Evolutionary conservation across 1,140 invertebrate genomes (phyloP).

Genomic region (Episyrphus balteatus): DNA sequence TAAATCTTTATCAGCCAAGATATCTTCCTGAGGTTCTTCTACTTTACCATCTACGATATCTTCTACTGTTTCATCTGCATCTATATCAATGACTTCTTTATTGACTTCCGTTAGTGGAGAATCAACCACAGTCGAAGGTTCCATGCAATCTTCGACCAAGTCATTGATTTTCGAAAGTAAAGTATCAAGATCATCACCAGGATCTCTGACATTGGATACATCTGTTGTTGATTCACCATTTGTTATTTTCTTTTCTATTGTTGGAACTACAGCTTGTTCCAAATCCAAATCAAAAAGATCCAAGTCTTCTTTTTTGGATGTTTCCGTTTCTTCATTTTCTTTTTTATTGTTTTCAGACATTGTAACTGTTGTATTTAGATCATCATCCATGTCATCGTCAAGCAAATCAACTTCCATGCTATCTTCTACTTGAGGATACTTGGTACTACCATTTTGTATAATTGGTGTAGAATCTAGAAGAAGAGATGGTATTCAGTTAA

Average conservation of each 20-base stretch:
- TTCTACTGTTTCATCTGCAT: too few relatives aligned
- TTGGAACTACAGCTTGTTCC: background rate
- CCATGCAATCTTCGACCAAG: slow-evolving; percentile 6
- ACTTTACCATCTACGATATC: slow-evolving; percentile 3
- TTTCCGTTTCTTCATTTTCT: background rate
- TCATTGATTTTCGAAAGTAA: slow-evolving; percentile 11
- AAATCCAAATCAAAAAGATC: background rate
- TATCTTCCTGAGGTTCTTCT: background rate
- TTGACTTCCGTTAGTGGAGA: too few relatives aligned
- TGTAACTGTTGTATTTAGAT: too few relatives aligned
- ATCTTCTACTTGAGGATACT: too few relatives aligned
- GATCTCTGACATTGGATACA: slow-evolving; percentile 2
- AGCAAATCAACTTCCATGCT: too few relatives aligned
- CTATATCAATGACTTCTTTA: too few relatives aligned
- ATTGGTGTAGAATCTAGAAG: too few relatives aligned
- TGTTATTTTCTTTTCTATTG: slow-evolving; percentile 1
- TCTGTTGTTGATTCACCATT: background rate
- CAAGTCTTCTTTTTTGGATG: background rate
- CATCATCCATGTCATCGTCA: too few relatives aligned
- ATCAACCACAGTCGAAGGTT: background rate
- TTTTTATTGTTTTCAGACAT: background rate
- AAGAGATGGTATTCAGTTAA: too few relatives aligned
- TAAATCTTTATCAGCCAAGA: background rate
- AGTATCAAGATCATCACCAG: slow-evolving; percentile 10
- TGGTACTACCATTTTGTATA: too few relatives aligned